These are phyloP conservation scores for Gymnorhina tibicen DNA, from an alignment of 2,113 vertebrate genomes.

Conservation along the genomic window DNA sequence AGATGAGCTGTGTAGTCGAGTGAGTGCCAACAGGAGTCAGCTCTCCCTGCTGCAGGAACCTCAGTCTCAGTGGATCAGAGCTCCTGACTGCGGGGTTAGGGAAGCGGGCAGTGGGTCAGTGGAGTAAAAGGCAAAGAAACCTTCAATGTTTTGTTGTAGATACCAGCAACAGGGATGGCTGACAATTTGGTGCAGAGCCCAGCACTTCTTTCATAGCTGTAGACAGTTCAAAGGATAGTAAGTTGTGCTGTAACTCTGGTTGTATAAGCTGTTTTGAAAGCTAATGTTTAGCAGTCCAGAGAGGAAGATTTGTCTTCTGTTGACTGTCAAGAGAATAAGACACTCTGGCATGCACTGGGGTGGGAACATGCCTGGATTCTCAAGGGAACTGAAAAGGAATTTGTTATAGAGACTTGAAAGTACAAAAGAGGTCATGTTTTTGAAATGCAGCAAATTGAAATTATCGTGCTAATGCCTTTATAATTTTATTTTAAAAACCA, in stretches of 20 bases:
- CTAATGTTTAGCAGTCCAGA: not conserved
- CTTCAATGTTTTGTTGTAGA: not conserved
- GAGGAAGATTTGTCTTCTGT: not conserved
- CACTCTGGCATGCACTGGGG: not conserved
- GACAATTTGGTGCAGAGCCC: not conserved
- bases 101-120: not conserved
- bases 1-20: fast-evolving
- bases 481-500: not conserved
- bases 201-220: not conserved
- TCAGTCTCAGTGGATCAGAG: not conserved
- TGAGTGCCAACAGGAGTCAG: not conserved
- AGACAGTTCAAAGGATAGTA: not conserved
- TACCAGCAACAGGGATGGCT: not conserved
- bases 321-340: not conserved
- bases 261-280: not conserved
- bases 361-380: not conserved
- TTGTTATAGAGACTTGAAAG: not conserved
- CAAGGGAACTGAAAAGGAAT: not conserved
- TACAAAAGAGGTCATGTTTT: not conserved
- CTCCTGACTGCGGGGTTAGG: not conserved
- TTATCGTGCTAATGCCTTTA: not conserved
- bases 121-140: not conserved
- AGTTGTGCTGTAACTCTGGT: not conserved
- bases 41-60: not conserved
- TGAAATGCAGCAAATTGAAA: not conserved